These are phyloP conservation scores for Dasyprocta punctata DNA, from an alignment of 2,113 vertebrate genomes.

Conservation along the genomic window DNA sequence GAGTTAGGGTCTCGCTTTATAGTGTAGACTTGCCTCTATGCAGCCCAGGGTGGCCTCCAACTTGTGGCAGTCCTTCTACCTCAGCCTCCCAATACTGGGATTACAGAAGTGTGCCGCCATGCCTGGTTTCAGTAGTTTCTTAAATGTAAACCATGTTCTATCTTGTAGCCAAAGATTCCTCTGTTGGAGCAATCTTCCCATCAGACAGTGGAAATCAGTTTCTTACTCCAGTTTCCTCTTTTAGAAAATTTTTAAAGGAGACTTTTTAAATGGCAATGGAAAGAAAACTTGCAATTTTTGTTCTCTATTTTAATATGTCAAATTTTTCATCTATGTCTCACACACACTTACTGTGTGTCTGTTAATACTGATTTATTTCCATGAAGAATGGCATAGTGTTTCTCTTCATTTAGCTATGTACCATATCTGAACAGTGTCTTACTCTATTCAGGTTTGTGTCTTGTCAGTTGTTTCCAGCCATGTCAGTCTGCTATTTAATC, in stretches of 20 bases:
- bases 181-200: background rate
- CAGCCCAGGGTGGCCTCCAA: background rate
- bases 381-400: background rate
- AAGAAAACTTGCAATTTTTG: background rate
- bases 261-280: background rate
- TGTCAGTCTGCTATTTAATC: background rate
- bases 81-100: background rate
- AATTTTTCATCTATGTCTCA: background rate
- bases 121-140: background rate
- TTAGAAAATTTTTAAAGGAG: background rate
- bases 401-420: background rate
- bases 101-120: background rate
- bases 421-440: background rate
- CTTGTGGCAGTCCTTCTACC: background rate
- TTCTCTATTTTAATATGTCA: background rate
- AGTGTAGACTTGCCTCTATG: background rate
- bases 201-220: background rate
- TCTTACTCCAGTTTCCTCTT: background rate
- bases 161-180: background rate
- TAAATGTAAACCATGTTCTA: background rate
- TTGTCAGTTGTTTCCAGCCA: background rate
- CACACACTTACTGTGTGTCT: background rate
- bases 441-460: background rate
- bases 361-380: constrained; percentile 17
- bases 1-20: background rate